Evolutionary conservation across 1,140 invertebrate genomes (phyloP), one percentile per base, ranked within the genome.

Genomic region (Ectropis grisescens): DNA sequence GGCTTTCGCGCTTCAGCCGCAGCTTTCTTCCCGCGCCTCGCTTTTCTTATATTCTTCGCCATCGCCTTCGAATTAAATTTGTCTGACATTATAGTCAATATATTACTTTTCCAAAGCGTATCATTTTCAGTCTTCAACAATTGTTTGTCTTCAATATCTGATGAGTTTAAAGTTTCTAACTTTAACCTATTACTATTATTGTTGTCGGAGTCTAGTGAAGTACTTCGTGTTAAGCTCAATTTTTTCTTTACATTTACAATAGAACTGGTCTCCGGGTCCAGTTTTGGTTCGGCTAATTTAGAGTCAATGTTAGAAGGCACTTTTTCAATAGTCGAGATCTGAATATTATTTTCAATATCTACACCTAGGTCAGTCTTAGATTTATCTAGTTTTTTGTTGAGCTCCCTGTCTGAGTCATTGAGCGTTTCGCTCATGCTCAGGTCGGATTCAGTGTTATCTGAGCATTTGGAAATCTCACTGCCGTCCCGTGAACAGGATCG

Each of bases 371-470:
- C 72, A 75, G 70, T 79, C 76, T 79, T 76, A 59, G 58, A 50
- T 67, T 81, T 76, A 64, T 81, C 76, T 72, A 76, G 44, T 66
- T 76, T 78, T 67, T 78, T 78, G 58, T 68, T 79, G 70, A 75
- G 70, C 57, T 79, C 71, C 53, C 74, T 75, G 34, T 70, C 74
- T 16, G 62, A 56, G 35, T 85, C 87, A 31, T 66, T 64, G 32
- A 80, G 76, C 15, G 71, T 74, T 55, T 89, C 87, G 8, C 83
- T 86, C 36, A 86, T 82, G 48, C 85, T 88, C 37, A 86, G 78
- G 53, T 89, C 88, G 2, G 85, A 86, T 46, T 88, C 87, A 5
- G 82, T 84, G 39, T 79, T 60, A 53, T 87, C 87, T 24, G 84
- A 84, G 35, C 76, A 79, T 62, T 86, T 86, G 16, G 85, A 72